Evolutionary conservation across 2,888 invertebrate species (phyloP).

Genomic region (Andricus curvator): DNA sequence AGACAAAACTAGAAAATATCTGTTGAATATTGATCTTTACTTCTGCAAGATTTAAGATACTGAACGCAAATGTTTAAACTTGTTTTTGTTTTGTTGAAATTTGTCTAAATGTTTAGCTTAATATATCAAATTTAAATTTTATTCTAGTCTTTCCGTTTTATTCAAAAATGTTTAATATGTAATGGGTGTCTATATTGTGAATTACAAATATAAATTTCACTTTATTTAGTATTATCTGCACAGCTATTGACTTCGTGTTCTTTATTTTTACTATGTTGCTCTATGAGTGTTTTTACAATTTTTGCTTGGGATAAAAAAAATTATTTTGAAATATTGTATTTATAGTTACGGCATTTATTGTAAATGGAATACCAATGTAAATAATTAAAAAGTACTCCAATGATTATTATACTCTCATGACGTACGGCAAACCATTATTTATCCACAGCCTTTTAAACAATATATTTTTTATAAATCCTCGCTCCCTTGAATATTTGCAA

Average conservation of each 20-base stretch:
- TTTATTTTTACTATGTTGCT: not conserved
- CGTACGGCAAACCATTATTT: no score
- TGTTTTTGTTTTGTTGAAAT: not conserved
- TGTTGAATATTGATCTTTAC: not conserved
- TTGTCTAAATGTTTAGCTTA: not conserved
- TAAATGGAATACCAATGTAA: not conserved
- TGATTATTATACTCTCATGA: not conserved
- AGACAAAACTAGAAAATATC: not conserved
- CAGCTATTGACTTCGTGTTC: not conserved
- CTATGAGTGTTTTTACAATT: constrained; percentile 16
- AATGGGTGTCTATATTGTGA: not conserved
- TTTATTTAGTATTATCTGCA: constrained; percentile 5
- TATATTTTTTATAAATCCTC: no score
- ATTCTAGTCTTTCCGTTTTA: constrained; percentile 9
- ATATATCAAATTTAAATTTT: not conserved
- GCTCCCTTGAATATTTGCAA: no score
- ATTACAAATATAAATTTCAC: not conserved
- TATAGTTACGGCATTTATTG: not conserved
- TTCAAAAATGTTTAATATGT: not conserved
- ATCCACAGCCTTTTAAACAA: no score
- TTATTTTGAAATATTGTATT: constrained; percentile 1
- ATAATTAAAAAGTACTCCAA: not conserved
- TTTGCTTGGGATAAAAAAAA: not conserved
- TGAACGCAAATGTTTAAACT: not conserved
- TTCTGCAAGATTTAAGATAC: not conserved